Percentiles rank a stretch among this genome's conserved stretches.
Evolutionary conservation across 2,797 vertebrate genomes (phyloP).

Genomic region (Macroramphosus scolopax): DNA sequence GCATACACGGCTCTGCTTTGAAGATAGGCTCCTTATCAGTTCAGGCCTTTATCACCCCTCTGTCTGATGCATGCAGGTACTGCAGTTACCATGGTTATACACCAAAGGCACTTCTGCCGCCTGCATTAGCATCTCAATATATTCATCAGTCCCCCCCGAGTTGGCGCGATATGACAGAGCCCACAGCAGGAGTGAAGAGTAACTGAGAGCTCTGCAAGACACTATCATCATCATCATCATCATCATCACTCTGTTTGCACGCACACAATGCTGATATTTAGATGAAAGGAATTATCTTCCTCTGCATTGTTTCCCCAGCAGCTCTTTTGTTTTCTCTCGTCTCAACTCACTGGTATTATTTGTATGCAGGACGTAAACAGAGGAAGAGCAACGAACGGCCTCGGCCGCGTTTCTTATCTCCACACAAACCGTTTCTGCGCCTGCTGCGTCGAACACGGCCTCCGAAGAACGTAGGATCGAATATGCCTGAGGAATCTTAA

Average conservation of each 20-base stretch:
- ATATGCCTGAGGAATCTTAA: constrained; percentile 1
- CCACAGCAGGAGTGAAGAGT: constrained; percentile 58
- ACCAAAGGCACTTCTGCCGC: constrained; percentile 49
- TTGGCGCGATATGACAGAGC: constrained; percentile 26
- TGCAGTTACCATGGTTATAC: constrained; percentile 67
- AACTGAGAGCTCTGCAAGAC: constrained; percentile 38
- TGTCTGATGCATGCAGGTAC: constrained; percentile 54
- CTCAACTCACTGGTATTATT: constrained; percentile 10
- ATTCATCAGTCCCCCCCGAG: constrained; percentile 67
- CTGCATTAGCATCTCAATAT: constrained; percentile 67
- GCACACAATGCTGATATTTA: constrained; percentile 47
- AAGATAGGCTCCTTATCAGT: constrained; percentile 63
- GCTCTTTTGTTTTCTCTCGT: constrained; percentile 37
- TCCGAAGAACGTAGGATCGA: constrained; percentile 29
- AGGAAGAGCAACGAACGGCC: constrained; percentile 3
- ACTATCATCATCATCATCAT: too few species aligned
- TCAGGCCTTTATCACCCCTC: constrained; percentile 40
- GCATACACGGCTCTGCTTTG: constrained; percentile 47
- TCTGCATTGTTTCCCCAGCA: constrained; percentile 26
- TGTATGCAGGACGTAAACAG: neutral
- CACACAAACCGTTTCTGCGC: too few species aligned
- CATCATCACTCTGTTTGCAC: constrained; percentile 43
- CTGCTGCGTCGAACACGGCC: too few species aligned
- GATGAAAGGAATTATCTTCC: constrained; percentile 51
- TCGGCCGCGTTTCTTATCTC: constrained; percentile 4